Conservation (phyloP, 92 coral and sea anemone genomes). For the Palythoa grandiflora region DNA sequence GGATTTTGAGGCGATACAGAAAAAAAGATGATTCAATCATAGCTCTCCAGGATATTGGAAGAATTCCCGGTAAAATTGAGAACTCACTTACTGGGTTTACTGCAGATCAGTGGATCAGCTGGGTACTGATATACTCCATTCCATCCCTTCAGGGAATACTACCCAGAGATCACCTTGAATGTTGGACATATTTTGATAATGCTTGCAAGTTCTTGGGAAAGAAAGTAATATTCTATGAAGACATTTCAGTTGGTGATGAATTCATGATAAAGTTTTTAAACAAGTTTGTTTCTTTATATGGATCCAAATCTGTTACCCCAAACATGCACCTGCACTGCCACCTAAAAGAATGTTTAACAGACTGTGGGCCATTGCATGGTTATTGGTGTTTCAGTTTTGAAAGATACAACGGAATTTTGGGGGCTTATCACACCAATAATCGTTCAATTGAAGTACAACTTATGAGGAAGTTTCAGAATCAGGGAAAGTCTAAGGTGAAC, state of each 20-base stretch:
- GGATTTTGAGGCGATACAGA: constrained; percentile 59
- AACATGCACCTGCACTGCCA: constrained; percentile 77
- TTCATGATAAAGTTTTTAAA: constrained; percentile 45
- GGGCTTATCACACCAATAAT: constrained; percentile 61
- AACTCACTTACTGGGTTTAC: constrained; percentile 64
- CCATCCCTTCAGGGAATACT: constrained; percentile 63
- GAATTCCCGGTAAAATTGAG: constrained; percentile 73
- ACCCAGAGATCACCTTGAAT: constrained; percentile 60
- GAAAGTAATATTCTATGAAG: constrained; percentile 45
- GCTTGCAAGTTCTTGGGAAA: constrained; percentile 67
- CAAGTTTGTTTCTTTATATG: constrained; percentile 55
- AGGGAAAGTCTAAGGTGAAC: constrained; percentile 45
- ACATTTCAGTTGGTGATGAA: constrained; percentile 55
- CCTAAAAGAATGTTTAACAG: constrained; percentile 58
- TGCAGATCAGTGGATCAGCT: constrained; percentile 45
- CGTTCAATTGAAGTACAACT: constrained; percentile 66
- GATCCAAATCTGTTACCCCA: constrained; percentile 58
- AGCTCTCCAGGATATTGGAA: constrained; percentile 69
- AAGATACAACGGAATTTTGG: constrained; percentile 68
- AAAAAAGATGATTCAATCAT: constrained; percentile 45
- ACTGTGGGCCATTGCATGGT: constrained; percentile 69
- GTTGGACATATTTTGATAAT: constrained; percentile 65
- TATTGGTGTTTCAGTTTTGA: constrained; percentile 75
- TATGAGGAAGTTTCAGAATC: constrained; percentile 64
- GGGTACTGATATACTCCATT: constrained; percentile 56